These are phyloP conservation scores for Scaeva pyrastri DNA, from an alignment of 2,888 invertebrate species.

Conservation along the genomic window DNA sequence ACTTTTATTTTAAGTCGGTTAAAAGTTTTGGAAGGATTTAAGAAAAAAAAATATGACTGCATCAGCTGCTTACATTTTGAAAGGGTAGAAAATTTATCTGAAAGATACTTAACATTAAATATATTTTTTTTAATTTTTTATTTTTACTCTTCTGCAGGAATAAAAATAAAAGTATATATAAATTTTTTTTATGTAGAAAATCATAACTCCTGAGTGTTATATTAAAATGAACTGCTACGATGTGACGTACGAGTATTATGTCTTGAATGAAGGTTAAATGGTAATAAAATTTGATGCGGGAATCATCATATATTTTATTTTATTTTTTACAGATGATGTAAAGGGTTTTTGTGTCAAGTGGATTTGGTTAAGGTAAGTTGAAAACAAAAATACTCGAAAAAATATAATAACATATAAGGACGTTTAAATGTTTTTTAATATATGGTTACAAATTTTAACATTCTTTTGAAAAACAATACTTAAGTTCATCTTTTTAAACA, in stretches of 20 bases:
- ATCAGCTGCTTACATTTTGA: neutral
- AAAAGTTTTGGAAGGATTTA: neutral
- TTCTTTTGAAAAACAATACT: too few relatives aligned
- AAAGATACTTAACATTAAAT: neutral
- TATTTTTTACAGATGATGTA: neutral
- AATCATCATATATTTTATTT: neutral
- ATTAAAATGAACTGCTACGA: conserved; percentile 8
- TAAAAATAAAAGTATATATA: neutral
- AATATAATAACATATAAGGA: neutral
- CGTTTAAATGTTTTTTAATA: neutral
- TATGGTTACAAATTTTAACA: neutral
- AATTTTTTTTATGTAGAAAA: neutral
- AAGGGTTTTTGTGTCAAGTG: neutral
- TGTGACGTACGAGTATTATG: neutral
- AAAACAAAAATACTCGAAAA: neutral
- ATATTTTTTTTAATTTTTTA: neutral
- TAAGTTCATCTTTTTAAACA: too few relatives aligned
- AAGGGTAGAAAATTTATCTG: neutral
- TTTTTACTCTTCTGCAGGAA: neutral
- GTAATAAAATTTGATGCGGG: neutral
- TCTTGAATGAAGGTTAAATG: conserved; percentile 16
- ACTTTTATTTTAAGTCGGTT: neutral
- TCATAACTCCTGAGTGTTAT: conserved; percentile 32
- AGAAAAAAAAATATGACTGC: neutral
- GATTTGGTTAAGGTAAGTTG: neutral